Base-by-base conservation (phyloP, 2,888 invertebrate genomes). In the Hydriomena furcata region DNA sequence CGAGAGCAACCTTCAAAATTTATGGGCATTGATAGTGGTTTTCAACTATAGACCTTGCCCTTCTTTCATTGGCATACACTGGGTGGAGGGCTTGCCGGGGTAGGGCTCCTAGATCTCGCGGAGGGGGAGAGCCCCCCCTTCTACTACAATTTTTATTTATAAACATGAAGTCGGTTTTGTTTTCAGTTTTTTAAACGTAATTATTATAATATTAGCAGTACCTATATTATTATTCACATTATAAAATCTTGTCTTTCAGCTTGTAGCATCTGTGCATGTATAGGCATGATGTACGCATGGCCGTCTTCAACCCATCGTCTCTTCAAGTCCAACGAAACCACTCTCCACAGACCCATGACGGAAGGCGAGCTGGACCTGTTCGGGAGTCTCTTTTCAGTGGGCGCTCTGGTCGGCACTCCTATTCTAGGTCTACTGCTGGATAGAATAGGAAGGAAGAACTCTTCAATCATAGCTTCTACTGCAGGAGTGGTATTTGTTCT, bases 251-350 rank as follows among this genome's bases (percentile, higher is more conserved):
- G 17, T 17, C 17, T 17, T 3, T n/a, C 68, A 85, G 85, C 79
- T 10, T 72, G 79, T 57, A 77, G 71, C 60, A 64, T 77, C 13
- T 76, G 76, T 48, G 42, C 72, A 25, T 75, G 68, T 3, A 65
- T 82, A 63, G 84, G 84, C 0, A 38, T 85, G 0, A 69, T 79
- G 54, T 76, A 68, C 49, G 68, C 81, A 0, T 85, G 84, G 83
- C 85, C 85, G 0, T 83, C 84, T 0, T 78, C 79, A 0, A 82
- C 79, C 0, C 55, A 81, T 1, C 60, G 61, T 0, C 73, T 83
- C 13, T 86, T 85, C 66, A 66, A 65, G 7, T 81, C 82, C 0
- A 50, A 56, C 0, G 78, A 76, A 58, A 84, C 84, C 1, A 76
- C 82, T 0, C 66, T 86, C 0, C 60, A 80, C 36, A 64, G 85